Conservation (phyloP, 2,888 invertebrate species). For the Drosophila trichaetosa region DNA sequence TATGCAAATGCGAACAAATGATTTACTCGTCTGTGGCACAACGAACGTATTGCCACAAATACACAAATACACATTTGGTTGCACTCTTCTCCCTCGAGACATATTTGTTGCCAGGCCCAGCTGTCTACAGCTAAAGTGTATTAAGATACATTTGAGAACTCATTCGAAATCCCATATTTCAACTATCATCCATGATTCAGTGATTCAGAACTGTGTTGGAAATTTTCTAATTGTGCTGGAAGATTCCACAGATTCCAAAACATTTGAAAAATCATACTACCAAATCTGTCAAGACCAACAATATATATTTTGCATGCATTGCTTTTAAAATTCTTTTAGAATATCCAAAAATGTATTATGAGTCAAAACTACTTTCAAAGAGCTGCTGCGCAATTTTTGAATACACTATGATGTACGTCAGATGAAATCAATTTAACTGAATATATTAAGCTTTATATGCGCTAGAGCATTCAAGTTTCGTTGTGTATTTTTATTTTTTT, state of each 20-base stretch:
- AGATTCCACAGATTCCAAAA: background rate
- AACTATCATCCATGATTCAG: no score
- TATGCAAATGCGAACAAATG: conserved; percentile 47
- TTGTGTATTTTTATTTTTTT: background rate
- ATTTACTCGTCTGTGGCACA: conserved; percentile 35
- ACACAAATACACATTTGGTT: background rate
- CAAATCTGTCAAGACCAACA: conserved; percentile 6
- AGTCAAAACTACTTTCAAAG: no score
- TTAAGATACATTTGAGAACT: background rate
- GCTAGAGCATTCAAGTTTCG: conserved; percentile 10
- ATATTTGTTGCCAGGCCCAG: background rate
- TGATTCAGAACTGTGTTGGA: background rate
- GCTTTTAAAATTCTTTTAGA: conserved; percentile 7
- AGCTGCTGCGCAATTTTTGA: background rate
- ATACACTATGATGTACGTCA: background rate
- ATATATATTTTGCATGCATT: background rate
- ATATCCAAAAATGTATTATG: background rate
- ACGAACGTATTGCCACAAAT: conserved; percentile 6
- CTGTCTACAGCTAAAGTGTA: background rate
- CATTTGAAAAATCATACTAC: background rate
- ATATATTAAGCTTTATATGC: background rate
- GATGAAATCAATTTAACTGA: no score
- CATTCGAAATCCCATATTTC: background rate
- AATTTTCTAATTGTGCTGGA: background rate
- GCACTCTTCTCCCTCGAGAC: background rate